Conservation (phyloP, 2,797 vertebrate genomes). For the Phrynocephalus forsythii region DNA sequence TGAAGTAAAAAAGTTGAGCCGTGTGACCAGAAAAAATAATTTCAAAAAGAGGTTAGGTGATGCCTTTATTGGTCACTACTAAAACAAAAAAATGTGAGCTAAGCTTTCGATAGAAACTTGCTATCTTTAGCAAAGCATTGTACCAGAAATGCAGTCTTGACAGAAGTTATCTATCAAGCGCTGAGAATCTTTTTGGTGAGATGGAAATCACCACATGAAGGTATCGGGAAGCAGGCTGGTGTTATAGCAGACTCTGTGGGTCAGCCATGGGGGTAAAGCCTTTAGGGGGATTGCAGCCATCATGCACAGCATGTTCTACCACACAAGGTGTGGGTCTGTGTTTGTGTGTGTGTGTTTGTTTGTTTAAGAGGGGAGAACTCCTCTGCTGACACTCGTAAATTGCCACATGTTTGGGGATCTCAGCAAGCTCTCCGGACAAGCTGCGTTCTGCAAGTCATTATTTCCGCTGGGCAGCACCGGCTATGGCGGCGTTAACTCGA, state of each 20-base stretch:
- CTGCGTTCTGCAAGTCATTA: slow-evolving; percentile 71
- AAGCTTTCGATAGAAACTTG: too few species aligned
- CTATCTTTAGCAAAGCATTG: too few species aligned
- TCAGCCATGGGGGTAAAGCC: slow-evolving; percentile 67
- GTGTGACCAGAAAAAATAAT: too few species aligned
- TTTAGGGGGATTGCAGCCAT: slow-evolving; percentile 70
- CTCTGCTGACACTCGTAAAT: slow-evolving; percentile 71
- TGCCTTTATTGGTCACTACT: too few species aligned
- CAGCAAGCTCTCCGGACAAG: slow-evolving; percentile 71
- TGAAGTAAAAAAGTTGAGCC: too few species aligned
- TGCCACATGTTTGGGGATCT: slow-evolving; percentile 76
- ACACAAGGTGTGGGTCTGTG: slow-evolving; percentile 48
- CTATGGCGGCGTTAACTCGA: slow-evolving; percentile 59
- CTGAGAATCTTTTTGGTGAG: too few species aligned
- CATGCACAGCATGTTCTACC: slow-evolving; percentile 66
- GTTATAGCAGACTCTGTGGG: slow-evolving; percentile 49
- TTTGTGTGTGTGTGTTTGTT: background rate
- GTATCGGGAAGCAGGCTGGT: too few species aligned
- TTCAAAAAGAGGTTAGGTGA: too few species aligned
- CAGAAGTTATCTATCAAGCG: too few species aligned
- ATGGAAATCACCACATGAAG: too few species aligned
- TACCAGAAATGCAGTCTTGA: too few species aligned
- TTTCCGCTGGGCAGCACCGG: slow-evolving; percentile 61
- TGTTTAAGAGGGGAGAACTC: background rate
- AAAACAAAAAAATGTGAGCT: too few species aligned